These are phyloP conservation scores for Trissolcus basalis DNA, from an alignment of 1,140 invertebrate genomes.

Conservation along the genomic window DNA sequence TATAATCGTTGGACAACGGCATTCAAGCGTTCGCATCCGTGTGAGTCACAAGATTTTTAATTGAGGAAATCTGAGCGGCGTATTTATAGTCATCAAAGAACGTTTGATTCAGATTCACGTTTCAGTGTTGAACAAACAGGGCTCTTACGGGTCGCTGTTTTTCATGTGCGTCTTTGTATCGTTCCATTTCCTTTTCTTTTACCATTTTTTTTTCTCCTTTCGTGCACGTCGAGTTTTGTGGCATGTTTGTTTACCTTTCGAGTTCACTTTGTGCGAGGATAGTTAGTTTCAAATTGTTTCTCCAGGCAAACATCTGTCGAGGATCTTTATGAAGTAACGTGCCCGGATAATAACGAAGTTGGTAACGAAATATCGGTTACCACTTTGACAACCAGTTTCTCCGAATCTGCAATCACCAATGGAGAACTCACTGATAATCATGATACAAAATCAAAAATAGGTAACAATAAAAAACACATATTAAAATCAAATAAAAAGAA, in stretches of 20 bases:
- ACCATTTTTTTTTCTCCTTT: too few relatives aligned
- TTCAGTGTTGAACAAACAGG: neutral
- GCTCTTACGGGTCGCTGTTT: neutral
- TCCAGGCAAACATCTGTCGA: constrained; percentile 4
- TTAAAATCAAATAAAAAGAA: too few relatives aligned
- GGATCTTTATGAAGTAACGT: constrained; percentile 10
- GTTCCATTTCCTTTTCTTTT: too few relatives aligned
- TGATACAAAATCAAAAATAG: constrained; percentile 1
- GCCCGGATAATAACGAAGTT: neutral
- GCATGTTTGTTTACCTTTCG: too few relatives aligned
- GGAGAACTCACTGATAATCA: too few relatives aligned
- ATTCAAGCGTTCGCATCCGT: neutral
- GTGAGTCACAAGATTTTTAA: constrained; percentile 10
- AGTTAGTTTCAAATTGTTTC: neutral
- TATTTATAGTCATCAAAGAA: constrained; percentile 1
- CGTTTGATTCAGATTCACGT: neutral
- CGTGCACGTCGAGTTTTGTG: too few relatives aligned
- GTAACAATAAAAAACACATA: too few relatives aligned
- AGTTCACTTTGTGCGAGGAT: too few relatives aligned
- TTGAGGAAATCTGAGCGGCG: constrained; percentile 22
- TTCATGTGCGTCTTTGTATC: too few relatives aligned
- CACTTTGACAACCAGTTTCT: too few relatives aligned
- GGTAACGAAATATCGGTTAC: too few relatives aligned
- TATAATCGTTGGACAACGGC: neutral
- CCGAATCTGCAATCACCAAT: too few relatives aligned